Evolutionary conservation across 2,888 invertebrate species (phyloP).

Genomic region (Anodontia alba): DNA sequence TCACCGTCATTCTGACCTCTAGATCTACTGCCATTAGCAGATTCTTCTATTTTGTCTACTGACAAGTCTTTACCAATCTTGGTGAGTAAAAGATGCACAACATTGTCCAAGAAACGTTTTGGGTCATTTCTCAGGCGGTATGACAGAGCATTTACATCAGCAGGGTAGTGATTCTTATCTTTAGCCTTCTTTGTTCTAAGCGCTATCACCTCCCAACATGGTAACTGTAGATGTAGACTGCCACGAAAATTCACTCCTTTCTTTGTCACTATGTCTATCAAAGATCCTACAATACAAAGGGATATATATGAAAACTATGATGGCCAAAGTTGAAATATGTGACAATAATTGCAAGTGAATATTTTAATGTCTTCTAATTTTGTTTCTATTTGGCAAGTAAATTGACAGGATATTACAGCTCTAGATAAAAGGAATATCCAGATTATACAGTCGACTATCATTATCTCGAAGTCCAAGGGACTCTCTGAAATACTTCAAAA

Average conservation of each 20-base stretch:
- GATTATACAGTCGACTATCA: too few species aligned
- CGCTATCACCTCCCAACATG: constrained; percentile 71
- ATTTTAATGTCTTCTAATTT: too few species aligned
- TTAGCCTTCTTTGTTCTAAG: constrained; percentile 55
- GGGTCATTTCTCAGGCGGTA: constrained; percentile 69
- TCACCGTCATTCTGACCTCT: not conserved
- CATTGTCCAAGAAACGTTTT: constrained; percentile 46
- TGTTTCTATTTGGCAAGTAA: too few species aligned
- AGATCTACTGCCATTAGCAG: not conserved
- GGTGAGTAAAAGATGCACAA: constrained; percentile 65
- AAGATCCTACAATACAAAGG: constrained; percentile 49
- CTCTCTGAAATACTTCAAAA: too few species aligned
- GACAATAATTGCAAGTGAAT: too few species aligned
- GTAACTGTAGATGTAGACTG: constrained; percentile 62
- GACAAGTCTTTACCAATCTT: not conserved
- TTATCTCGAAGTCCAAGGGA: too few species aligned
- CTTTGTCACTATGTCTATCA: constrained; percentile 42
- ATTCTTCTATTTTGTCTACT: not conserved
- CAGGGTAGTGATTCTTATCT: constrained; percentile 41
- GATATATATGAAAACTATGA: not conserved
- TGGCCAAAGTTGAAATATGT: too few species aligned
- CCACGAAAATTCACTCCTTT: constrained; percentile 47
- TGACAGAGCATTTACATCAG: constrained; percentile 56
- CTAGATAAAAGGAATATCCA: too few species aligned
- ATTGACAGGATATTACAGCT: too few species aligned